Evolutionary conservation across 1,140 invertebrate species (phyloP), one percentile per base, ranked within the genome.

Genomic region (Brachionus rubens): DNA sequence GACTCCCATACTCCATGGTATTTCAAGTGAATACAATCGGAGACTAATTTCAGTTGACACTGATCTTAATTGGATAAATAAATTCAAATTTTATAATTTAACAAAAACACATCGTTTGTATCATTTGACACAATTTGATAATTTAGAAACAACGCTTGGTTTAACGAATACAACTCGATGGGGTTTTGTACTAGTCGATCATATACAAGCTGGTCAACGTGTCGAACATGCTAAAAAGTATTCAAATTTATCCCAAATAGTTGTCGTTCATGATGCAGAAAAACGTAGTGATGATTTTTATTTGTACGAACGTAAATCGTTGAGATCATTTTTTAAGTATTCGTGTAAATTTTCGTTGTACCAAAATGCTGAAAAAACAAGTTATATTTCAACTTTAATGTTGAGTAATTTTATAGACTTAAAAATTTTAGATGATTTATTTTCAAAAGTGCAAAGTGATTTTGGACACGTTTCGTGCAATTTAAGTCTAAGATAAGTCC

Each of bases 251-350:
- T 30, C 68, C 14, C 1, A 72, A 30, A 48, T 72, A 9, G 68
- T 72, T 26, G 21, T 72, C 21, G 26, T 72, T n/a, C 68, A 72
- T 72, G 68, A 72, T 48, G 43, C 68, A 0, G 68, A 72, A 54
- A 72, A 48, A 24, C 30, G 41, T 26, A 50, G 30, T 28, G 68
- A 72, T 36, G 26, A 6, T n/a, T 72, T 36, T 54, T 72, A 72
- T 28, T 36, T 28, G 16, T 72, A 72, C 30, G 36, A 72, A 36
- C 10, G 26, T 48, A 72, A 24, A 14, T 12, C 7, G 19, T 5
- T 72, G 4, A 16, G n/a, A 21, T 33, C 28, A 3, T 24, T n/a
- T 40, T 72, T 72, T 41, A 72, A 72, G 21, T 72, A 72, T 26
- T 21, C 41, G 12, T 72, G 68, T 7, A 72, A 72, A 40, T 72